Evolutionary conservation across 1,140 invertebrate genomes (phyloP).

Genomic region (Ceratoteleas bidentatus): DNA sequence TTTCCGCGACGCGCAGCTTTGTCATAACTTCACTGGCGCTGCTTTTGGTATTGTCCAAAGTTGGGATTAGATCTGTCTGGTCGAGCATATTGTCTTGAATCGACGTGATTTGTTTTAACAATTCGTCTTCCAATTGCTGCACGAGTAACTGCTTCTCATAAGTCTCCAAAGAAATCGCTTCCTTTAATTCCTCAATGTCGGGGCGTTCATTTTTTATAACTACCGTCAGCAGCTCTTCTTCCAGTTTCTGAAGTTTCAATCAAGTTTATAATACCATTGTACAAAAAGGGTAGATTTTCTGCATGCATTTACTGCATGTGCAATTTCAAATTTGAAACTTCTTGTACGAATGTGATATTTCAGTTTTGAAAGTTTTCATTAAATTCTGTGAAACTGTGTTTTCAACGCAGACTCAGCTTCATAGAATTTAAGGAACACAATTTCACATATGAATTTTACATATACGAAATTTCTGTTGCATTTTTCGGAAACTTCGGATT

Average conservation of each 20-base stretch:
- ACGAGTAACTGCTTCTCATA: slow-evolving; percentile 91
- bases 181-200: slow-evolving; percentile 93
- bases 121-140: slow-evolving; percentile 90
- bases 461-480: too few relatives aligned
- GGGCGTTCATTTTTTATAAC: slow-evolving; percentile 91
- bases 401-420: too few relatives aligned
- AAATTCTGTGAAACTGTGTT: too few relatives aligned
- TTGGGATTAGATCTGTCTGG: slow-evolving; percentile 91
- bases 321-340: too few relatives aligned
- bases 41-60: slow-evolving; percentile 92
- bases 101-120: slow-evolving; percentile 90
- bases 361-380: too few relatives aligned
- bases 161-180: slow-evolving; percentile 90
- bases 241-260: slow-evolving; percentile 86
- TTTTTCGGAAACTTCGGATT: too few relatives aligned
- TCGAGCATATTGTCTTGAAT: slow-evolving; percentile 95
- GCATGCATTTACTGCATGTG: too few relatives aligned
- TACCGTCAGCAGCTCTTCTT: slow-evolving; percentile 93
- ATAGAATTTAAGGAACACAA: too few relatives aligned
- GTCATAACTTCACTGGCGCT: slow-evolving; percentile 90
- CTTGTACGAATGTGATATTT: too few relatives aligned
- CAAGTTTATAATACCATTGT: too few relatives aligned
- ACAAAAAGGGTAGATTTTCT: too few relatives aligned
- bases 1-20: slow-evolving; percentile 88
- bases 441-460: too few relatives aligned